Conservation (phyloP, 1,140 invertebrate species). For the Temnothorax curvispinosus region DNA sequence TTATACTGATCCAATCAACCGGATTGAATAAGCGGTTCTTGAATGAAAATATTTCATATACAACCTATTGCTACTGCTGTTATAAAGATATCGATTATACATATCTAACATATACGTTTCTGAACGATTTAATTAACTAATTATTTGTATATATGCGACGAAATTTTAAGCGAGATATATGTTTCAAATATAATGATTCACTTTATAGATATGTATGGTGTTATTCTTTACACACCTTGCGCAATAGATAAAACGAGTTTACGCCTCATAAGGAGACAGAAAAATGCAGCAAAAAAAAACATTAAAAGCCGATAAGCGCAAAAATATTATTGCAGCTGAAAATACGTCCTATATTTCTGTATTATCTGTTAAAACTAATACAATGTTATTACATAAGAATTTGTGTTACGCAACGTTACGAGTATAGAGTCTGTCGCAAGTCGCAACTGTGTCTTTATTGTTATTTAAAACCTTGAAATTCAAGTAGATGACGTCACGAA, state of each 20-base stretch:
- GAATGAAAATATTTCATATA: conserved; percentile 9
- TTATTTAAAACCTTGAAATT: conserved; percentile 10
- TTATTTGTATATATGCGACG: not conserved
- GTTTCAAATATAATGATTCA: not conserved
- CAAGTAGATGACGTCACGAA: not conserved
- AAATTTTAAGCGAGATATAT: not conserved
- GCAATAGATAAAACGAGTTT: not conserved
- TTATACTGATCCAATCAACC: not conserved
- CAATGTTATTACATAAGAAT: not conserved
- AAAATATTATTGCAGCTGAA: not conserved
- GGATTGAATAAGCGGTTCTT: conserved; percentile 15
- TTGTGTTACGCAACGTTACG: conserved; percentile 7
- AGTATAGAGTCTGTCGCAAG: not conserved
- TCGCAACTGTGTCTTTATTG: not conserved
- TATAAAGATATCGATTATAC: not conserved
- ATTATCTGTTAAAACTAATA: conserved; percentile 9
- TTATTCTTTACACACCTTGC: not conserved
- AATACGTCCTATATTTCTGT: not conserved
- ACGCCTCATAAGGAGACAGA: not conserved
- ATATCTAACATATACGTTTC: not conserved
- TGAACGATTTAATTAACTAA: not conserved
- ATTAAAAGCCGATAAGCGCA: not conserved
- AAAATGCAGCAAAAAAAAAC: not conserved
- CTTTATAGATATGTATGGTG: not conserved
- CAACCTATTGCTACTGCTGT: too few species aligned